Base-by-base conservation (phyloP, 2,888 invertebrate species). In the Prostheceraeus crozeri region DNA sequence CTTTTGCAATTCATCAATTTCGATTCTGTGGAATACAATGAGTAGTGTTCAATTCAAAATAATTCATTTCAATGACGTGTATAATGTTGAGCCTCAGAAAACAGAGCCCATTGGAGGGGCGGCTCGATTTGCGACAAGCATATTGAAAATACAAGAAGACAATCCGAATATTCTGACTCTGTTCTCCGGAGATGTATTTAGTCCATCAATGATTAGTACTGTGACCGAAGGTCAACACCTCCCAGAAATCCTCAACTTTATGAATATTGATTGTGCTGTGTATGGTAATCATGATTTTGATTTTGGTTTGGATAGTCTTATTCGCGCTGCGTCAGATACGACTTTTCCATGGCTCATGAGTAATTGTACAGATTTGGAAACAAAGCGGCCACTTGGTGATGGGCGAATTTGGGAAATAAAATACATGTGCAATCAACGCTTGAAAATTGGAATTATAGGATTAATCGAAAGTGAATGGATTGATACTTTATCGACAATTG, bases 271-370 rank as follows among this genome's bases (percentile, higher is more conserved):
- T 66, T 88, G 88, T 74, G 87, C 89, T 4, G 89, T 89, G 1
- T 86, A 85, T 72, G 90, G 90, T 35, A 90, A 90, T 75, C 90
- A 90, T 76, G 90, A 90, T 74, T 90, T 90, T 77, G 89, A 90
- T 82, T 89, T 89, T 76, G 90, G 90, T 1, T 80, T 90, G 30
- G 89, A 90, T 71, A 83, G 86, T 1, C 79, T 90, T 0, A 83
- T 84, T 0, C 84, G 86, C 8, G 80, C 87, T 71, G 85, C 84
- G 1, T 80, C 84, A 0, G 82, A 85, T 71, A 85, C 85, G 55
- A 83, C 82, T 35, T 90, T 89, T 74, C 88, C 89, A 0, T 90
- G 90, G 90, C 79, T 90, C 14, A 87, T 90, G 84, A 88, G 88
- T 0, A 90, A 90, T 76, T 89, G 89, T 6, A 82, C 85, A 25